phyloP scores from a whole-genome alignment of 2,888 invertebrate genomes.

The Lydus trimaculatus region DNA sequence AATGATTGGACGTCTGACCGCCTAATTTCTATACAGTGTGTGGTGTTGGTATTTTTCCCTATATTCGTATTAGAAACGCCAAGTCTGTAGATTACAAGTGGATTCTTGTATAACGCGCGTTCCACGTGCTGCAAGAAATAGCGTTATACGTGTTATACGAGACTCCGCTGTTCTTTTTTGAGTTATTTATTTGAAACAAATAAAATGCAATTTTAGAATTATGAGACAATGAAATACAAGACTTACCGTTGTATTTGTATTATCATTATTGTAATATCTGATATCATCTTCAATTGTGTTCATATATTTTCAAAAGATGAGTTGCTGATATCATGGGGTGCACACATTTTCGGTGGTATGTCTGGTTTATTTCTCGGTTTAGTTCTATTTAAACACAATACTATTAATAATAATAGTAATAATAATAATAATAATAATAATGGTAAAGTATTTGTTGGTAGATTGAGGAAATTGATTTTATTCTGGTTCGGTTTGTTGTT shows the following conservation, averaged over 20 bases:
- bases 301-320: conserved; percentile 60
- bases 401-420: conserved; percentile 23
- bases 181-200: neutral
- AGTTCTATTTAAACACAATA: conserved; percentile 63
- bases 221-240: conserved; percentile 57
- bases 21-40: no score
- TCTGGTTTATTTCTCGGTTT: conserved; percentile 72
- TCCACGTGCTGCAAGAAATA: no score
- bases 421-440: conserved; percentile 33
- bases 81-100: no score
- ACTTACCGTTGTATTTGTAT: conserved; percentile 68
- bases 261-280: conserved; percentile 69
- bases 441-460: neutral
- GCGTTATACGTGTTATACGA: no score
- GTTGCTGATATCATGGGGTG: conserved; percentile 72
- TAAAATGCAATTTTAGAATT: conserved; percentile 60
- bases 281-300: conserved; percentile 66
- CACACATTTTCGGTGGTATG: conserved; percentile 74
- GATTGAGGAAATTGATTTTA: conserved; percentile 33
- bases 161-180: no score
- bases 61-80: no score
- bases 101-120: no score
- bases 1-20: no score
- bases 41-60: no score
- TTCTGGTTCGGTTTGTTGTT: conserved; percentile 42